Conservation (phyloP, 2,113 vertebrate species). For the Grallaria varia region DNA sequence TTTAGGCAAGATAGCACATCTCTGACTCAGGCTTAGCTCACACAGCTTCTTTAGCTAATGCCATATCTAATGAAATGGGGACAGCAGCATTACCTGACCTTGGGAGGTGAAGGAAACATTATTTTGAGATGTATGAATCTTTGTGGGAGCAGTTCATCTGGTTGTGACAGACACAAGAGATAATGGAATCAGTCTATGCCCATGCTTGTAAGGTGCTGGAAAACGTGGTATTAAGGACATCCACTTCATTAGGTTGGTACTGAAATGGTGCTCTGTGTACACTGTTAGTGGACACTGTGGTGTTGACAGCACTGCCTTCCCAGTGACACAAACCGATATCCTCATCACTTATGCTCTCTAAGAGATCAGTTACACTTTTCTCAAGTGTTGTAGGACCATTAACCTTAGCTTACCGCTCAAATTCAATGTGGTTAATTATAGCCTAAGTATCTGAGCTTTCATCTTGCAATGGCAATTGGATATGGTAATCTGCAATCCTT, state of each 20-base stretch:
- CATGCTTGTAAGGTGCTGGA: neutral
- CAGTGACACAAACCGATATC: constrained; percentile 27
- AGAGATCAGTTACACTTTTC: constrained; percentile 38
- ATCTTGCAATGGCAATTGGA: constrained; percentile 8
- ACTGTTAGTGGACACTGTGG: neutral
- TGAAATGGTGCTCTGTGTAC: neutral
- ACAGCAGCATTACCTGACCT: neutral
- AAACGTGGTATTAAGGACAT: neutral
- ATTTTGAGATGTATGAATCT: neutral
- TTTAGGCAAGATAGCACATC: neutral
- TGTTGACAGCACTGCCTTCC: neutral
- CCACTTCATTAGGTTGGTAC: neutral
- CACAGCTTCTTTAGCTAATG: neutral
- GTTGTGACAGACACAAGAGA: neutral
- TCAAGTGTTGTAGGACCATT: constrained; percentile 52
- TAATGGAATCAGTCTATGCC: neutral
- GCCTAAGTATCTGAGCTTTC: neutral
- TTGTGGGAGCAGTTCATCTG: neutral
- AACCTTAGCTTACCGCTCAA: constrained; percentile 49
- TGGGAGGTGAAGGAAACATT: neutral
- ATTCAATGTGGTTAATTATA: constrained; percentile 31
- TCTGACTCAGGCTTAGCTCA: neutral
- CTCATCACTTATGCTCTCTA: constrained; percentile 22
- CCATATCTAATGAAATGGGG: neutral
- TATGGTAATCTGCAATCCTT: neutral